Conservation (phyloP, 2,113 vertebrate genomes). For the Tyto alba region DNA sequence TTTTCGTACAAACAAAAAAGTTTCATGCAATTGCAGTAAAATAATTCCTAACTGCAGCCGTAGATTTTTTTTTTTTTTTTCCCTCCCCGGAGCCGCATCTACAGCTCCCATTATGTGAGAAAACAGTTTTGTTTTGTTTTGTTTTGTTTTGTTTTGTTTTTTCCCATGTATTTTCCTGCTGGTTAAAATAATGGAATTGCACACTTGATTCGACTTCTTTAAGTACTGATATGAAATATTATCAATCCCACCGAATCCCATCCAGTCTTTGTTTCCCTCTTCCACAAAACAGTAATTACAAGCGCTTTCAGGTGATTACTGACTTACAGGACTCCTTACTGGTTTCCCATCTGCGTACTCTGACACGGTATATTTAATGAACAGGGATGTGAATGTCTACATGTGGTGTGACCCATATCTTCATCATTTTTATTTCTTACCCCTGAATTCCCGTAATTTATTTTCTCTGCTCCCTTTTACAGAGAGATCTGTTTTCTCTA, state of each 20-base stretch:
- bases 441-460: neutral
- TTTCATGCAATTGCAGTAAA: neutral
- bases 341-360: neutral
- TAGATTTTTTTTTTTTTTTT: too few species aligned
- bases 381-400: too few species aligned
- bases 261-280: neutral
- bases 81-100: neutral
- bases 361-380: neutral
- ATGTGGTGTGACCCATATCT: neutral
- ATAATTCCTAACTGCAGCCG: neutral
- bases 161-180: neutral
- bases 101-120: neutral
- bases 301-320: neutral
- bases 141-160: too few species aligned
- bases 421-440: neutral
- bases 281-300: neutral
- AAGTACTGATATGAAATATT: neutral
- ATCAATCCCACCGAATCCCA: neutral
- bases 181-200: neutral
- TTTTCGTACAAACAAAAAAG: too few species aligned
- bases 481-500: neutral
- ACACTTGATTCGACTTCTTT: neutral
- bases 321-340: neutral
- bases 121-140: too few species aligned
- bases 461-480: neutral